Base-by-base conservation (phyloP, 2,797 vertebrate genomes). In the Molossus alvarezi region DNA sequence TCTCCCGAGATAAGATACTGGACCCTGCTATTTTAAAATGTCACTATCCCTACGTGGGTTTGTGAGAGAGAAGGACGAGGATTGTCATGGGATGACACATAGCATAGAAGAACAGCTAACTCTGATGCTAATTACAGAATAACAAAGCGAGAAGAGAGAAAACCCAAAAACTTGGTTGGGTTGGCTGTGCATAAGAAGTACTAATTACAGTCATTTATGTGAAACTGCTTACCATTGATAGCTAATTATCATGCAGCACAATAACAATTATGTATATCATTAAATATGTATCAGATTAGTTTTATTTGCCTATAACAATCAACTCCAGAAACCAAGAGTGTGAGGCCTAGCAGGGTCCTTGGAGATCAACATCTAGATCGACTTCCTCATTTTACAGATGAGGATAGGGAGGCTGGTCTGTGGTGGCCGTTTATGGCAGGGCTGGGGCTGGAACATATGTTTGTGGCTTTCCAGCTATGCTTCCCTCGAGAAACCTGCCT, bases 281-380 rank as follows among this genome's bases (percentile, higher is more conserved):
- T 97, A 97, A 97, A 95, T 96, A 97, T 96, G 96, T 95, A 96
- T 98, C 96, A 95, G 92, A 95, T 96, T 95, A 55, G 91, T 81
- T 95, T 95, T 94, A 95, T 95, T 95, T 94, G 91, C 94, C 97
- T 95, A 96, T 58, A 96, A 95, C 80, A 96, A 95, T 94, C 95
- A 95, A 95, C 95, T 69, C 91, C 53, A 87, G 94, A 94, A 96
- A 94, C 86, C 65, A 41, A 81, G 65, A 73, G 21, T 75, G 75
- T 53, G 76, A 94, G 75, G 79, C 65, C 29, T 80, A 11, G 79
- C 93, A 89, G 33, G 29, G 53, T 76, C 95, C 85, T 88, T 58
- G 14, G 94, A 83, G 91, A 92, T 87, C 23, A 81, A 20, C 4
- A 20, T 81, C 51, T 58, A 82, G 82, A 67, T 53, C 64, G 53